Base-by-base conservation (phyloP, 1,140 invertebrate genomes). In the Melanaphis sacchari region DNA sequence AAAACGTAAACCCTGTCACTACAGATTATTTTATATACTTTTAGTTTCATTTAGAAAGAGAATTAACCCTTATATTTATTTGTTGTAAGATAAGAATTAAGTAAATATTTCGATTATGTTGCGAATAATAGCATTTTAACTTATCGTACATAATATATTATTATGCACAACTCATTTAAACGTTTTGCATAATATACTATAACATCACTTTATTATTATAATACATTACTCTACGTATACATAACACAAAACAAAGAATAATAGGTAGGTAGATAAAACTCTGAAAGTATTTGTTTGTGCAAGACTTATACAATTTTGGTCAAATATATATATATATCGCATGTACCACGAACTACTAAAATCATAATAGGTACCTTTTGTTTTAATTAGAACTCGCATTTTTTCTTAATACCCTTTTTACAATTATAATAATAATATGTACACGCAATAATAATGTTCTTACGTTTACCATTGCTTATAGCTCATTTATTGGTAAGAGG, bases 91-190 rank as follows among this genome's bases (percentile, higher is more conserved):
- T 88, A n/a, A 88, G 43, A 88, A 88, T 46, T 31, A 88, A 46
- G 43, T 88, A 88, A 52, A 54, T 49, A 88, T 88, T 88, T 52
- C 43, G 43, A 49, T 54, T 89, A 40, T 24, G 49, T 89, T 54
- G 7, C 5, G 26, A 89, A 54, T 40, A 40, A 38, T 36, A 89
- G 11, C 54, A 89, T 40, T 36, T 52, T 89, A 38, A 89, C 36
- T 89, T 54, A 89, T 54, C 88, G 9, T 54, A 46, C 84, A 2
- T n/a, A 81, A 38, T 9, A 43, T 85, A 41, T 85, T 43, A 52
- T 89, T 49, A 49, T 11, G 87, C 21, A 15, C 36, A 49, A 88
- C 21, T 88, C 22, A 88, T 89, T 52, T 36, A 38, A 89, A 52
- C n/a, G 6, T 24, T 89, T 89, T 38, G 6, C 7, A 52, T 38